Evolutionary conservation across 1,140 invertebrate genomes (phyloP), one percentile per base, ranked within the genome.

Genomic region (Euura lappo): DNA sequence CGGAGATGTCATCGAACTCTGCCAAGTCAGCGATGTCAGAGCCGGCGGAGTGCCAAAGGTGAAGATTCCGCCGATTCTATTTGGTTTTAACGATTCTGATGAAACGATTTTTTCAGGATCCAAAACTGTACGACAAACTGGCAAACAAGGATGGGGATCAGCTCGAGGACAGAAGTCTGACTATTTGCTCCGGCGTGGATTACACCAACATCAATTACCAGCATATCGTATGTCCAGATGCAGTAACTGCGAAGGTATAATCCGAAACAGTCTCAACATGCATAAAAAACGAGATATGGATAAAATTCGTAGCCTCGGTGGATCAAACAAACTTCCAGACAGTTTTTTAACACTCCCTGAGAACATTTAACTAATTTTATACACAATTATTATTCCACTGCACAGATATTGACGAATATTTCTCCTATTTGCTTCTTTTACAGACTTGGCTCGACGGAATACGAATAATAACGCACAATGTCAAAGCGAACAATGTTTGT

Each of bases 161-260:
- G 76, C 83, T 99, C 64, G 98, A 99, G 81, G 96, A 98, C 68
- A 95, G 97, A 83, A 98, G 97, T 66, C 87, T 99, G n/a, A 99
- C 97, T 68, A 97, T 99, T 78, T 99, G 98, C 87, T 98, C 96
- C 84, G 98, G 98, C n/a, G 95, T 96, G 28, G 98, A 99, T 89
- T 97, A 99, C 86, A 99, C 99, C 79, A 99, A 99, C 88, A 98
- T 99, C 85, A 98, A 96, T 89, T 98, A 98, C 87, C 97, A 98
- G 78, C 97, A 99, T 88, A 93, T 99, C 78, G 94, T 99, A 51
- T 99, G 97, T 84, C 93, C 95, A 43, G 95, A 98, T 89, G 91
- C 93, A 43, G 94, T 93, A 74, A 97, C 94, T 44, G 97, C 98
- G 68, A 97, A 97, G 93, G 97, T 98, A 89, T 79, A 76, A 76